A percentile compares a stretch with the other conserved stretches of the same genome.
Conservation (phyloP, 1,140 invertebrate genomes). For the Coptotermes formosanus region DNA sequence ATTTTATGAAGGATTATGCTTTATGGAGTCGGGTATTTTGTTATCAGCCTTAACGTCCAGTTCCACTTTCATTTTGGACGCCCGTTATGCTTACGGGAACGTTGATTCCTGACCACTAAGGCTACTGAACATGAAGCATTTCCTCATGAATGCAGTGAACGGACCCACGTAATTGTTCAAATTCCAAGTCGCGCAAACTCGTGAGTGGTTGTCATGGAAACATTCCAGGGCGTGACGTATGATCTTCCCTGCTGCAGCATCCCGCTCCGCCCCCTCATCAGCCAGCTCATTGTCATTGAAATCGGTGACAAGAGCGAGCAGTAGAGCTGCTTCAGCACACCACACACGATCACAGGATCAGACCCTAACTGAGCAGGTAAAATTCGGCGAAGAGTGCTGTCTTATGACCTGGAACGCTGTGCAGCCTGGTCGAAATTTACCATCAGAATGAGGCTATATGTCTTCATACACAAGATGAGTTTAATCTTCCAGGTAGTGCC, state of each 20-base stretch:
- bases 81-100: neutral
- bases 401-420: no score
- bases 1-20: no score
- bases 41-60: neutral
- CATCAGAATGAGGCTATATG: no score
- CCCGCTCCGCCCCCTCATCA: slow-evolving; percentile 1
- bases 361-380: no score
- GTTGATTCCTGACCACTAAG: neutral
- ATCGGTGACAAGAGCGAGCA: neutral
- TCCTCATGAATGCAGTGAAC: neutral
- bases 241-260: slow-evolving; percentile 16
- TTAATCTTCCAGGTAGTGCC: no score
- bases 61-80: neutral
- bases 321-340: neutral
- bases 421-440: no score
- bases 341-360: neutral
- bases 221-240: slow-evolving; percentile 16
- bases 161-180: slow-evolving; percentile 5
- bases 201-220: slow-evolving; percentile 18
- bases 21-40: no score
- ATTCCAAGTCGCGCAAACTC: slow-evolving; percentile 17
- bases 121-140: neutral
- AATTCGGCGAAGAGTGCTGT: no score
- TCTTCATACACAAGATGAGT: no score
- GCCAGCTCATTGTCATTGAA: slow-evolving; percentile 1